These are phyloP conservation scores for Cercopithecus mona DNA, from an alignment of 2,113 vertebrate genomes.

Conservation along the genomic window DNA sequence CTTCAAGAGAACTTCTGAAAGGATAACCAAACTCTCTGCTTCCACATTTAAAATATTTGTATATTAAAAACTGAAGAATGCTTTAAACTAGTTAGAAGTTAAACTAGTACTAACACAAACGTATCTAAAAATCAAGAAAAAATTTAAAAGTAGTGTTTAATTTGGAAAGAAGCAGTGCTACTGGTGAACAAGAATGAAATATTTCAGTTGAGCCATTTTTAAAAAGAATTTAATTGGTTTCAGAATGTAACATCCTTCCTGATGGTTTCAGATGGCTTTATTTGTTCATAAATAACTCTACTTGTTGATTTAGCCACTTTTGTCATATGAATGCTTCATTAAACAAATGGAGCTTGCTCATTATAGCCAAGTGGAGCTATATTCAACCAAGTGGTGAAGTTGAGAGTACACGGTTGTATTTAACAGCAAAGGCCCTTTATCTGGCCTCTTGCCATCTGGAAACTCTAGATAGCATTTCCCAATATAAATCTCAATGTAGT, in stretches of 20 bases:
- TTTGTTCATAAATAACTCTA: conserved; percentile 71
- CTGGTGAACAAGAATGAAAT: conserved; percentile 57
- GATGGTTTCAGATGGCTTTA: conserved; percentile 66
- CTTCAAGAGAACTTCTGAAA: conserved; percentile 11
- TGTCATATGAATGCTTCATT: conserved; percentile 68
- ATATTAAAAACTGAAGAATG: background rate
- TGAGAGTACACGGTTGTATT: conserved; percentile 38
- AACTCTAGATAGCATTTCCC: conserved; percentile 45
- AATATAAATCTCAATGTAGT: conserved; percentile 35
- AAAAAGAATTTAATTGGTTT: conserved; percentile 37
- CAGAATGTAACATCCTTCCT: conserved; percentile 58
- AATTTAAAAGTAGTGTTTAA: background rate
- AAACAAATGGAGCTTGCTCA: conserved; percentile 58
- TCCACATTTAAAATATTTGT: background rate
- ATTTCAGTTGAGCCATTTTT: conserved; percentile 50
- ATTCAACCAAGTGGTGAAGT: conserved; percentile 47
- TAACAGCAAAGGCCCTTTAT: conserved; percentile 51
- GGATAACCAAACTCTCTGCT: background rate
- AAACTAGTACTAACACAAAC: background rate
- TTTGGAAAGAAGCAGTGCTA: conserved; percentile 42
- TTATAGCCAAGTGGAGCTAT: conserved; percentile 35
- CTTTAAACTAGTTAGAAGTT: conserved; percentile 35
- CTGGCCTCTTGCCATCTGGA: conserved; percentile 62
- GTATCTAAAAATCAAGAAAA: background rate
- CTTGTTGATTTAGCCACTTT: conserved; percentile 70